Conservation (phyloP, 2,888 invertebrate genomes). For the Nasonia oneida region DNA sequence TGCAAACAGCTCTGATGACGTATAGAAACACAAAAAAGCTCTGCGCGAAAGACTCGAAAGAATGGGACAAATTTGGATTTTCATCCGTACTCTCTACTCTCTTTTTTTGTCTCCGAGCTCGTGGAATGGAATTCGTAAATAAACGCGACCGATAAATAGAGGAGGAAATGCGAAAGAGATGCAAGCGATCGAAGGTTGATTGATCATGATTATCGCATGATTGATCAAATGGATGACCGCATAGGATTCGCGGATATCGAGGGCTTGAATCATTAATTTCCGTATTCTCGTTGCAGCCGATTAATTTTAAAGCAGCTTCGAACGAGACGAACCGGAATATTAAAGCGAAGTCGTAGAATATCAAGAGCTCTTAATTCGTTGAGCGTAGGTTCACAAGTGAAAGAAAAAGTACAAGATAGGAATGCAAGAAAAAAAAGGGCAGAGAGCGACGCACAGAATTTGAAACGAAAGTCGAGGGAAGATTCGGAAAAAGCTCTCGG, state of each 20-base stretch:
- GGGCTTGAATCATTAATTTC: neutral
- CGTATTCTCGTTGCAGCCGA: neutral
- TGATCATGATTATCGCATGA: neutral
- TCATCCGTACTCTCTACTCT: neutral
- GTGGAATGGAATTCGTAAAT: neutral
- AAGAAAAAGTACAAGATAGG: neutral
- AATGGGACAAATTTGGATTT: neutral
- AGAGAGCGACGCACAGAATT: neutral
- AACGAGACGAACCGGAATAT: neutral
- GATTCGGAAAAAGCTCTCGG: neutral
- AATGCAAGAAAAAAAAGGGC: neutral
- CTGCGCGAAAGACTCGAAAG: neutral
- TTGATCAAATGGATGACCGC: neutral
- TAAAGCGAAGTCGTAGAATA: neutral
- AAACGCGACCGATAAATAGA: neutral
- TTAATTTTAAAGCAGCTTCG: neutral
- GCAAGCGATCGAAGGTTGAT: neutral
- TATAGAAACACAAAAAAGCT: neutral
- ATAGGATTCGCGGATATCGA: neutral
- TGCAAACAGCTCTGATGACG: constrained; percentile 6
- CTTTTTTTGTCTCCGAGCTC: no score
- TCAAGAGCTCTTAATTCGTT: neutral
- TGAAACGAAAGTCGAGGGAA: neutral
- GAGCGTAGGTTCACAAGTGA: neutral
- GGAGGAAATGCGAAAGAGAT: neutral